A percentile compares a stretch with the other conserved stretches of the same genome.
These are phyloP conservation scores for Drosophila birchii DNA, from an alignment of 2,888 invertebrate species.

Conservation along the genomic window DNA sequence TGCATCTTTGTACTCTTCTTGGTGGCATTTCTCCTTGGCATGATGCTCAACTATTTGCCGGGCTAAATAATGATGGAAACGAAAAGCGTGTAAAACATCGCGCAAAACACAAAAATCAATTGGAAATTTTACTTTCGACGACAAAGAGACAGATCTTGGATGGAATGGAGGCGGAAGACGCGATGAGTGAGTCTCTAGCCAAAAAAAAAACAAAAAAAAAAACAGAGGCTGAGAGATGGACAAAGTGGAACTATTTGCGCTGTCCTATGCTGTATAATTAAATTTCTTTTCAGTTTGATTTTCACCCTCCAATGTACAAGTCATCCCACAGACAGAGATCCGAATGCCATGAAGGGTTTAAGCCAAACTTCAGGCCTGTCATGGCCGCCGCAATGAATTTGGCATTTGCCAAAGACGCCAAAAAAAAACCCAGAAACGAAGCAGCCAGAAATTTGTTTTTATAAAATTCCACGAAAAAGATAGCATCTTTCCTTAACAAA, in stretches of 20 bases:
- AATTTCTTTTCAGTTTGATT: constrained; percentile 79
- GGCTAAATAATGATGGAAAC: constrained; percentile 70
- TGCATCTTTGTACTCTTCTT: constrained; percentile 32
- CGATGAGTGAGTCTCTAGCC: constrained; percentile 22
- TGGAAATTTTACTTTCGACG: constrained; percentile 80
- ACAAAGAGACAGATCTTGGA: constrained; percentile 39
- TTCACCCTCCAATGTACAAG: constrained; percentile 76
- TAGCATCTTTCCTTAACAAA: constrained; percentile 32
- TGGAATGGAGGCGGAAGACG: constrained; percentile 50
- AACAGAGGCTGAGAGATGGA: constrained; percentile 34
- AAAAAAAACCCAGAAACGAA: constrained; percentile 35
- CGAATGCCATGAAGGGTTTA: constrained; percentile 65
- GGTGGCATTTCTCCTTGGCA: constrained; percentile 47
- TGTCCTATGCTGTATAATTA: constrained; percentile 70
- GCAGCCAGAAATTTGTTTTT: constrained; percentile 17
- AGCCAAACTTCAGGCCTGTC: constrained; percentile 73
- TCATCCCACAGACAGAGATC: constrained; percentile 55
- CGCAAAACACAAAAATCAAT: constrained; percentile 73
- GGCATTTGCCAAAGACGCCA: constrained; percentile 50
- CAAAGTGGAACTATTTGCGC: constrained; percentile 71
- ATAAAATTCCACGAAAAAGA: constrained; percentile 26
- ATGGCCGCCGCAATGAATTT: constrained; percentile 51
- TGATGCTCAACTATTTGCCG: constrained; percentile 70
- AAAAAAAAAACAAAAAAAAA: constrained; percentile 23
- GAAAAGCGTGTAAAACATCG: constrained; percentile 76